Conservation (phyloP, 2,113 vertebrate species). For the Heterotilapia buettikoferi region DNA sequence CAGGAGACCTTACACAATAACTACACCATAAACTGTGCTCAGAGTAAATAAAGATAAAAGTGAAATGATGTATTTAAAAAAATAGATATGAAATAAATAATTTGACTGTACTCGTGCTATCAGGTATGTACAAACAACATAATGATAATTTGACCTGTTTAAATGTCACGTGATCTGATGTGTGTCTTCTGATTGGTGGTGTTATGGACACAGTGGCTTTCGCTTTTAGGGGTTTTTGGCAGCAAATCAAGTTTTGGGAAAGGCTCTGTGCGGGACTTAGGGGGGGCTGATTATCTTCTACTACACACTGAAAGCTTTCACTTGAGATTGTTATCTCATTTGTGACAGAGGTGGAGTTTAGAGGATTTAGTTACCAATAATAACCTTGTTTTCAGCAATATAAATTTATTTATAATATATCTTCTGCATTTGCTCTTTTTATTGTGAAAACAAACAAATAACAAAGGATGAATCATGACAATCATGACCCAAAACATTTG, state of each 20-base stretch:
- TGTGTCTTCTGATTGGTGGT: not conserved
- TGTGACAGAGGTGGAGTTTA: not conserved
- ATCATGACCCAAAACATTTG: not conserved
- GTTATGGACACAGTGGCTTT: not conserved
- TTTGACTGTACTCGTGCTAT: not conserved
- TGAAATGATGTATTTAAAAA: not conserved
- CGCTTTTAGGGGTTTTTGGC: fast-evolving
- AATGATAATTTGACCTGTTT: not conserved
- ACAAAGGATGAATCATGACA: not conserved
- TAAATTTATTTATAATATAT: not conserved
- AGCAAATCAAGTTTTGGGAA: not conserved
- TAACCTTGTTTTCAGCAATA: not conserved
- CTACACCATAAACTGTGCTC: not conserved
- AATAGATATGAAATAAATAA: not conserved
- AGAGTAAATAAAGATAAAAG: not conserved
- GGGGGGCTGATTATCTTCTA: fast-evolving
- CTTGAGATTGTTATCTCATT: not conserved
- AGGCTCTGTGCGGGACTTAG: not conserved
- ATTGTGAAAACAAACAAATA: not conserved
- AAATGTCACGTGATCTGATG: not conserved
- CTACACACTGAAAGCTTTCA: not conserved
- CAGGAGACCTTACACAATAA: not conserved
- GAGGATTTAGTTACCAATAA: not conserved
- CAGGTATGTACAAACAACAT: not conserved
- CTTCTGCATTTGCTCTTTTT: not conserved